Base-by-base conservation (phyloP, 1,140 invertebrate species). In the Triops cancriformis region DNA sequence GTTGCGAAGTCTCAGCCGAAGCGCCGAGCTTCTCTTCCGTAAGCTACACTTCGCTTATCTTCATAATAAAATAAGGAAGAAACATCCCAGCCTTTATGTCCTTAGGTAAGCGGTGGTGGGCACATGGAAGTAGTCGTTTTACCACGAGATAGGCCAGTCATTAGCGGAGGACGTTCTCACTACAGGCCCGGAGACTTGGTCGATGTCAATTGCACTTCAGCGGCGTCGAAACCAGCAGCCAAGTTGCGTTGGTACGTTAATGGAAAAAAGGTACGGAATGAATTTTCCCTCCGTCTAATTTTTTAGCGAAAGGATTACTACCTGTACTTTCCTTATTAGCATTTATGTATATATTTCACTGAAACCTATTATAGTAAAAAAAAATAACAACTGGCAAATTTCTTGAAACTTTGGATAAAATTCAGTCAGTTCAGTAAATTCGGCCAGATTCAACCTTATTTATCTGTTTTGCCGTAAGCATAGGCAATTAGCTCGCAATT, bases 1-100 rank as follows among this genome's bases (percentile, higher is more conserved):
- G 88, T 80, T 93, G 92, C 82, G 92, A 93, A 85, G 90, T 93
- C 78, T 92, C 90, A 76, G 91, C 90, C 0, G 92, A 94, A 84
- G 89, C 87, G 26, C 91, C 91, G 26, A 89, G 88, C 75, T 93
- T 93, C 82, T 86, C 87, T 9, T 27, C 37, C 28, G 76, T 72
- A 37, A 64, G 51, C 51, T 64, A 23, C 23, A 64, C 18, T 64
- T 64, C 51, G 51, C n/a, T 64, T 64, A 64, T 64, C 51, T 64
- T 23, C 51, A 18, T 74, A 74, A 74, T 74, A 74, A 74, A 28
- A 18, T 5, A 64, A 23, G 18, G 9, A 74, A 7, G 9, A 74
- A 87, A 88, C 80, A 93, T 92, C 82, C 91, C 93, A 85, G 90
- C 91, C 91, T 26, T 89, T 88, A 75, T 93, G 93, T 82, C 86